These are phyloP conservation scores for Jacana jacana DNA, from an alignment of 2,113 vertebrate species.

Conservation along the genomic window DNA sequence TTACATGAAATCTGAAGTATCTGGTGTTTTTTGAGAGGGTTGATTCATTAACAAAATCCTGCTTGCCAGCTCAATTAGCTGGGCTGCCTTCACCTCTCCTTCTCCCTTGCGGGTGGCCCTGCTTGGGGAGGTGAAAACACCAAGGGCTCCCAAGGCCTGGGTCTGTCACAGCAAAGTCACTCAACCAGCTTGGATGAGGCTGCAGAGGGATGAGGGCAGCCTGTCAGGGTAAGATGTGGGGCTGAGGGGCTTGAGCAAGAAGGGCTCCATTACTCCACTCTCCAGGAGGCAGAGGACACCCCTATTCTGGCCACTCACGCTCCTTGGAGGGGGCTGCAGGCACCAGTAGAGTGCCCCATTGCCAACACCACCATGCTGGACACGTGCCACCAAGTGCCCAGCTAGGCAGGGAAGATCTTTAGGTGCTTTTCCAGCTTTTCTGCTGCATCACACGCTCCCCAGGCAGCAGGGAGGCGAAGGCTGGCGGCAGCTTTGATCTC, in stretches of 20 bases:
- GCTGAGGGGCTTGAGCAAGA: background rate
- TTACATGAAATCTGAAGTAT: background rate
- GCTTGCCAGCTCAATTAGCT: background rate
- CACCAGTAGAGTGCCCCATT: accelerated
- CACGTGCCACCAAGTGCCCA: background rate
- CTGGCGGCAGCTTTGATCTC: slow-evolving; percentile 18
- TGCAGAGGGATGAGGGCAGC: accelerated
- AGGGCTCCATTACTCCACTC: background rate
- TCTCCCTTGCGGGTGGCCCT: background rate
- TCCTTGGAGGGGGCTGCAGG: background rate
- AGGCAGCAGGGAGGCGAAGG: background rate
- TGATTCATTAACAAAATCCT: slow-evolving; percentile 47
- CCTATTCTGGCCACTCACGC: background rate
- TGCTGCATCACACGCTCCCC: background rate
- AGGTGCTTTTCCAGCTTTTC: background rate
- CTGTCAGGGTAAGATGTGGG: accelerated
- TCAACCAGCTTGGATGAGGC: accelerated
- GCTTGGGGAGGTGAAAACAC: background rate
- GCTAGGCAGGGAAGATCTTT: background rate
- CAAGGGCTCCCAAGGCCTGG: accelerated
- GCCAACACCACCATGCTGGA: background rate
- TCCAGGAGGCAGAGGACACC: background rate
- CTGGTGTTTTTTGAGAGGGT: background rate
- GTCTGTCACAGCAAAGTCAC: background rate
- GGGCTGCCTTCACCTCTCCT: slow-evolving; percentile 24